Base-by-base conservation (phyloP, 2,888 invertebrate species). In the Drosophila niveifrons region DNA sequence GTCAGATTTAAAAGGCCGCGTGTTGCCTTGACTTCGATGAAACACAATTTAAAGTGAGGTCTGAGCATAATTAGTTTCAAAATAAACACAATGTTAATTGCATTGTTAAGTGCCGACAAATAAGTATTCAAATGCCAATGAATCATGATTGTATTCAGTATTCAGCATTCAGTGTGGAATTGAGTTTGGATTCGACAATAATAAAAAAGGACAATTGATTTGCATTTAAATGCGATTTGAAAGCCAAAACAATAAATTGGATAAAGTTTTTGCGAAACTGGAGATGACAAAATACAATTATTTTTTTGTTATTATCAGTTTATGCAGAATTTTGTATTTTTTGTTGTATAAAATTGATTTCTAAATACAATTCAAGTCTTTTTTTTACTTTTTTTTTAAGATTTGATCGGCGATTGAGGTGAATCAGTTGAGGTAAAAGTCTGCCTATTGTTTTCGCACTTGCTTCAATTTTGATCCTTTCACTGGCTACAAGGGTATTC, bases 401-500 rank as follows among this genome's bases (percentile, higher is more conserved):
- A 31, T 31, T 23, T 23, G 6, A 4, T 23, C 4, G 6, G 23
- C 23, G 23, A 4, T 23, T 1, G 6, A 23, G 6, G 3, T 31
- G 29, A 31, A 31, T 31, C 31, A 10, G 23, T 23, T 23, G n/a
- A n/a, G n/a, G n/a, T n/a, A 23, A 23, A 23, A 23, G 6, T 1
- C 23, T 6, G 23, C 23, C 23, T 6, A 23, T 23, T 23, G 18
- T 23, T 23, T 23, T 23, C 23, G 1, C 23, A 23, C 23, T 23
- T 23, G 23, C 23, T 23, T 23, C 23, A 23, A 23, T 6, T 23
- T 23, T 23, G 23, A 23, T 23, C 23, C 31, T 18, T 46, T 8
- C n/a, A 11, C 8, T 11, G 1, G 17, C 36, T 52, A 43, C 53
- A 65, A 66, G 51, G 51, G 34, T 36, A 66, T 66, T 39, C 23